A percentile compares a stretch with the other conserved stretches of the same genome.
Conservation (phyloP, 2,113 vertebrate species). For the Mesembrinibis cayennensis region DNA sequence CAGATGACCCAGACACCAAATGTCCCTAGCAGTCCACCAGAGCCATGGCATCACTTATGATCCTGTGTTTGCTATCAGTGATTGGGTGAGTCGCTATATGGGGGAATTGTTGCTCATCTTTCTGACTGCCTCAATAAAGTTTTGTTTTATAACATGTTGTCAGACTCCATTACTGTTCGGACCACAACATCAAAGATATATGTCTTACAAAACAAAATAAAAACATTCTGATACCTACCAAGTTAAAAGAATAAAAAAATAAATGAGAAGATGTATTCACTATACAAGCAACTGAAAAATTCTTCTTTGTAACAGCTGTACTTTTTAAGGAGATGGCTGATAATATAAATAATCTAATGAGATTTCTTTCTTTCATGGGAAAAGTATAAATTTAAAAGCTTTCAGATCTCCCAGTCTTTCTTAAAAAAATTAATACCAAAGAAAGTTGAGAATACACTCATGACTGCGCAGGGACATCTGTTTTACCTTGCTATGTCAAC, state of each 20-base stretch:
- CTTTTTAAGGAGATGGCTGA: neutral
- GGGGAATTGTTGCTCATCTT: too few species aligned
- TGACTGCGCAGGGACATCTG: neutral
- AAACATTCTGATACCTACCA: neutral
- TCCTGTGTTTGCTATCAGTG: too few species aligned
- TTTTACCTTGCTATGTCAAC: neutral
- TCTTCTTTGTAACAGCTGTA: neutral
- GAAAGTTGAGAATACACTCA: neutral
- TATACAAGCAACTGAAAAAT: neutral
- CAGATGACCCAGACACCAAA: too few species aligned
- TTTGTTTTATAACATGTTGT: too few species aligned
- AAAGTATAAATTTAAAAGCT: neutral
- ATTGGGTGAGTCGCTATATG: too few species aligned
- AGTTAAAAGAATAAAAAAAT: neutral
- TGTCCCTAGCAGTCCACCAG: too few species aligned
- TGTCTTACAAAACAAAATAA: neutral
- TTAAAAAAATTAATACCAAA: neutral
- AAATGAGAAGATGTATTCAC: neutral
- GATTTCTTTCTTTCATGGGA: neutral
- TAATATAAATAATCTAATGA: neutral
- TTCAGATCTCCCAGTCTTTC: neutral
- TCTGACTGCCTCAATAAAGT: too few species aligned
- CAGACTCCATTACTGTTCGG: too few species aligned
- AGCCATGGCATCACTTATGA: too few species aligned
- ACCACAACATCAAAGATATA: neutral